Evolutionary conservation across 2,797 vertebrate species (phyloP).

Genomic region (Halcyon chelicuti): DNA sequence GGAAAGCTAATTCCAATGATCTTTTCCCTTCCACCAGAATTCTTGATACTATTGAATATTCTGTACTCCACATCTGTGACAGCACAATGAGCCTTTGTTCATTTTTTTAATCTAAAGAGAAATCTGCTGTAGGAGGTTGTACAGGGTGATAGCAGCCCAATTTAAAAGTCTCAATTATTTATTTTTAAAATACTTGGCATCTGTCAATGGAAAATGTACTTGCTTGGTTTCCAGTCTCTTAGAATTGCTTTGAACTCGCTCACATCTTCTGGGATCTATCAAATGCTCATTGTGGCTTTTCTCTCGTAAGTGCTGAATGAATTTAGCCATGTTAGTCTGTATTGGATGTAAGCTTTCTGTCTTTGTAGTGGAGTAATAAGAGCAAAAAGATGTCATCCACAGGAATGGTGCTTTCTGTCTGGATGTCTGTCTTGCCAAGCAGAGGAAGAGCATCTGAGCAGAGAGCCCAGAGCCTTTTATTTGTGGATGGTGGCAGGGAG

Average conservation of each 20-base stretch:
- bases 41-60: slow-evolving; percentile 40
- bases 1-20: slow-evolving; percentile 34
- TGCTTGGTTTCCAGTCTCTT: slow-evolving; percentile 47
- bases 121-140: slow-evolving; percentile 57
- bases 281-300: slow-evolving; percentile 54
- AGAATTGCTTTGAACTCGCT: slow-evolving; percentile 58
- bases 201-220: slow-evolving; percentile 57
- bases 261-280: slow-evolving; percentile 61
- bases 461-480: background rate
- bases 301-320: slow-evolving; percentile 29
- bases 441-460: background rate
- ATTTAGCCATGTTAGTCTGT: slow-evolving; percentile 13
- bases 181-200: slow-evolving; percentile 69
- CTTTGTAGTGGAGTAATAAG: slow-evolving; percentile 35
- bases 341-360: slow-evolving; percentile 27
- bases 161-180: slow-evolving; percentile 73
- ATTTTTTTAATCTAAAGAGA: slow-evolving; percentile 56
- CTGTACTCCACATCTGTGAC: slow-evolving; percentile 61
- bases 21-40: slow-evolving; percentile 47
- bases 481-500: background rate
- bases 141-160: slow-evolving; percentile 60
- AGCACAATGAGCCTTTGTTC: slow-evolving; percentile 72
- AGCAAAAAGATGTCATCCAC: slow-evolving; percentile 13
- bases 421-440: background rate
- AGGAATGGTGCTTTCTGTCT: slow-evolving; percentile 19